Conservation (phyloP, 1,140 invertebrate genomes). For the Drosophila pseudoobscura region DNA sequence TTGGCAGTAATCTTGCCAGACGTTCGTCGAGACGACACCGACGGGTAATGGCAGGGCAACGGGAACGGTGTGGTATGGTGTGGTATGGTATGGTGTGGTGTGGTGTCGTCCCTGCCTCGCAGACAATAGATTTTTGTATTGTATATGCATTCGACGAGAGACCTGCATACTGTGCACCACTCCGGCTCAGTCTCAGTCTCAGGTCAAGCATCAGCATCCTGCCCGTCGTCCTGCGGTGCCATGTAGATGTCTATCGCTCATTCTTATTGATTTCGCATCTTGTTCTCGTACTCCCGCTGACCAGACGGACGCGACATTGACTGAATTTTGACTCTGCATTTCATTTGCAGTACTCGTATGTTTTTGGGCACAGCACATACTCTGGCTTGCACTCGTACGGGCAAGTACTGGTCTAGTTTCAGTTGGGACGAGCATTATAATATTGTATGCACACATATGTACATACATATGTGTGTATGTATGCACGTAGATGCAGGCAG, state of each 20-base stretch:
- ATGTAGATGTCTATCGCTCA: slow-evolving; percentile 64
- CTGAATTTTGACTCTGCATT: not conserved
- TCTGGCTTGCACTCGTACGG: too few relatives aligned
- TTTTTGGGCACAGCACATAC: too few relatives aligned
- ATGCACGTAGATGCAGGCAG: not conserved
- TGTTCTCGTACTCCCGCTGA: slow-evolving; percentile 44
- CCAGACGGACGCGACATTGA: too few relatives aligned
- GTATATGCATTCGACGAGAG: slow-evolving; percentile 1
- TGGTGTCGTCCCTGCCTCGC: not conserved
- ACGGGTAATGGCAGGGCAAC: not conserved
- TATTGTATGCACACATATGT: not conserved
- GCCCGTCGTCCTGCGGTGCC: slow-evolving; percentile 30
- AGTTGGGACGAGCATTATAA: not conserved
- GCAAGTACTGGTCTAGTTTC: slow-evolving; percentile 7
- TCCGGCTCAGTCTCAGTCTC: too few relatives aligned
- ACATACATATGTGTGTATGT: not conserved
- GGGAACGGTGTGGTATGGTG: not conserved
- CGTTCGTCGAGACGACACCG: slow-evolving; percentile 30
- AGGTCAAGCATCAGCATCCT: slow-evolving; percentile 5
- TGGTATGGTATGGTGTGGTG: not conserved
- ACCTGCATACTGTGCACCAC: slow-evolving; percentile 24
- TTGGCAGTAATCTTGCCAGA: slow-evolving; percentile 44
- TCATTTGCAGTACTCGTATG: not conserved
- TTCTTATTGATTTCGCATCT: slow-evolving; percentile 48
- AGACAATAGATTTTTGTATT: slow-evolving; percentile 54